phyloP scores from a whole-genome alignment of 2,113 vertebrate species.

The Triplophysa tibetana region DNA sequence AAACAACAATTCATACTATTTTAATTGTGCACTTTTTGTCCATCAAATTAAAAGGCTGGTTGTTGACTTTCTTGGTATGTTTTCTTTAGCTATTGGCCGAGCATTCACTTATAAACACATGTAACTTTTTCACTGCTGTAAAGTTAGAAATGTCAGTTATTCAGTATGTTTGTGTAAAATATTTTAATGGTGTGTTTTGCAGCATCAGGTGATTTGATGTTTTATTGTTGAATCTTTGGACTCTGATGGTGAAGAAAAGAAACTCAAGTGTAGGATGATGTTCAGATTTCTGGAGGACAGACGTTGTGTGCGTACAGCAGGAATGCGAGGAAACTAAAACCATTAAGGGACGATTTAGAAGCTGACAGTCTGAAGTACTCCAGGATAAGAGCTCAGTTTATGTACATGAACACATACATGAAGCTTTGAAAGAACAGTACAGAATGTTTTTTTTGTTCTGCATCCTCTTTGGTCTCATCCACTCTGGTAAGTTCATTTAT shows the following conservation, averaged over 20 bases:
- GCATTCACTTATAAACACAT: neutral
- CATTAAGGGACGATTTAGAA: neutral
- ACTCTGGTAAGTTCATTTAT: slow-evolving; percentile 61
- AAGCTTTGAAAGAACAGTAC: slow-evolving; percentile 19
- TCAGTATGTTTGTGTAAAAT: neutral
- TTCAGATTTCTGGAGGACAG: slow-evolving; percentile 56
- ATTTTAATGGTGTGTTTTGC: neutral
- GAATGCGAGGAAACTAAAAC: neutral
- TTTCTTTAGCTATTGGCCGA: no score
- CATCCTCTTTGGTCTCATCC: slow-evolving; percentile 58
- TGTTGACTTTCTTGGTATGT: no score
- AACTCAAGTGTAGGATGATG: slow-evolving; percentile 47
- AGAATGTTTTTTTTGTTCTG: slow-evolving; percentile 61
- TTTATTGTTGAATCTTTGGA: slow-evolving; percentile 74
- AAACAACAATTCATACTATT: no score
- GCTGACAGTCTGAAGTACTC: neutral
- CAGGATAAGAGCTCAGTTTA: neutral
- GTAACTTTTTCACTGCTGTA: no score
- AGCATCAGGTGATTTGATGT: slow-evolving; percentile 48
- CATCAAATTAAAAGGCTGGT: neutral
- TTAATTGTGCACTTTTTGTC: no score
- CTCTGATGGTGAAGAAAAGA: slow-evolving; percentile 67
- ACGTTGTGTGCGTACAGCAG: slow-evolving; percentile 32
- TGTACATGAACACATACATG: neutral
- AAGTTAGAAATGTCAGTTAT: neutral